These are phyloP conservation scores for Protophormia terraenovae DNA, from an alignment of 2,888 invertebrate genomes.

Conservation along the genomic window DNA sequence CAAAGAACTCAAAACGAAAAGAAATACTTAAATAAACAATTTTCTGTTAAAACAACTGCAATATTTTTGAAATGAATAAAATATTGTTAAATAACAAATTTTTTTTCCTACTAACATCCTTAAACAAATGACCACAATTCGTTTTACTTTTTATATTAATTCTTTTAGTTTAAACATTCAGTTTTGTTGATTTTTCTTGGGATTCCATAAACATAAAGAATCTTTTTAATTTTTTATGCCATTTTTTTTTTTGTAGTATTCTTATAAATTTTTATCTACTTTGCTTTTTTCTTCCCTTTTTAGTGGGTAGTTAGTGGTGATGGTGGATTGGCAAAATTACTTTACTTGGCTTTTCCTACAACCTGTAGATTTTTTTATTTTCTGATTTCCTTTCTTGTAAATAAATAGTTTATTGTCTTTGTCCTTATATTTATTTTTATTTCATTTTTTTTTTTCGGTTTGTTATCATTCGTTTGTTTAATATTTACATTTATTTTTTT, in stretches of 20 bases:
- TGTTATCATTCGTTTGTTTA: constrained; percentile 36
- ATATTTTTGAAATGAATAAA: background rate
- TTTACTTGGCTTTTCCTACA: constrained; percentile 38
- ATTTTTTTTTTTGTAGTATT: constrained; percentile 13
- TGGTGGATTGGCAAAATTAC: too few species aligned
- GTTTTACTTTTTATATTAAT: constrained; percentile 36
- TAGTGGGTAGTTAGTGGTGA: constrained; percentile 3
- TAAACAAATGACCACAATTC: constrained; percentile 48
- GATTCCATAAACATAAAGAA: constrained; percentile 7
- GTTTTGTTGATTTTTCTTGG: constrained; percentile 28
- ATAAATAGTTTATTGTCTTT: constrained; percentile 38
- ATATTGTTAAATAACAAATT: background rate
- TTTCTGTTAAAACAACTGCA: constrained; percentile 39
- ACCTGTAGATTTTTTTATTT: constrained; percentile 58
- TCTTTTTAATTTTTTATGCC: background rate
- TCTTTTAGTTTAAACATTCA: constrained; percentile 44
- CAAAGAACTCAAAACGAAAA: background rate
- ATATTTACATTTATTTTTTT: constrained; percentile 67
- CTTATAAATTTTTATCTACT: constrained; percentile 53
- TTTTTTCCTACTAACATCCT: background rate
- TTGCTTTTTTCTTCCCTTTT: constrained; percentile 43
- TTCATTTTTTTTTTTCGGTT: background rate
- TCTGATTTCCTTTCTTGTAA: constrained; percentile 22
- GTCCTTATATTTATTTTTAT: constrained; percentile 2
- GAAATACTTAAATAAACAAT: constrained; percentile 39